Evolutionary conservation across 2,888 invertebrate species (phyloP), one percentile per base, ranked within the genome.

Genomic region (Oxystoma pomonae): DNA sequence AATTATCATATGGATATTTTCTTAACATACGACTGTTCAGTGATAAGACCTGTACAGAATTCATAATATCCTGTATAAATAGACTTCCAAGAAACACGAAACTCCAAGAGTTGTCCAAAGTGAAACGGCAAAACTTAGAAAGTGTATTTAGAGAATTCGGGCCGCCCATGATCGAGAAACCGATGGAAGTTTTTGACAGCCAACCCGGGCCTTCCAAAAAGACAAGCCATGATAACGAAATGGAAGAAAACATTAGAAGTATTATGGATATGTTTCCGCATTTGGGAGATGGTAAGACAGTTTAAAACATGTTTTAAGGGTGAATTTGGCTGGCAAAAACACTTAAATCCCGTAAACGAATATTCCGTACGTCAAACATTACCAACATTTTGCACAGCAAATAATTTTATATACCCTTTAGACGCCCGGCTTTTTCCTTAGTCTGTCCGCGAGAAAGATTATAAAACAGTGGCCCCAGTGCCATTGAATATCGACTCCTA

Each of bases 281-380:
- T 79, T 82, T 94, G 57, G 94, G 94, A 0, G 90, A 90, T 72
- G 92, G 85, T 77, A 70, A 72, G 68, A n/a, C n/a, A n/a, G n/a
- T n/a, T n/a, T n/a, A n/a, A n/a, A n/a, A n/a, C n/a, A n/a, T n/a
- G n/a, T n/a, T n/a, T n/a, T n/a, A n/a, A n/a, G n/a, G n/a, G n/a
- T n/a, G n/a, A n/a, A n/a, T n/a, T n/a, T n/a, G n/a, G n/a, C n/a
- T n/a, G n/a, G n/a, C n/a, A n/a, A n/a, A n/a, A n/a, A n/a, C n/a
- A n/a, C n/a, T n/a, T n/a, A n/a, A n/a, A n/a, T n/a, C n/a, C n/a
- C n/a, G n/a, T n/a, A n/a, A n/a, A n/a, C n/a, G n/a, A n/a, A n/a
- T n/a, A n/a, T n/a, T n/a, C n/a, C n/a, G n/a, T n/a, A n/a, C n/a
- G n/a, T n/a, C n/a, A n/a, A n/a, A n/a, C n/a, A n/a, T n/a, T n/a